These are phyloP conservation scores for Myotis yumanensis DNA, from an alignment of 2,113 vertebrate genomes.

Conservation along the genomic window DNA sequence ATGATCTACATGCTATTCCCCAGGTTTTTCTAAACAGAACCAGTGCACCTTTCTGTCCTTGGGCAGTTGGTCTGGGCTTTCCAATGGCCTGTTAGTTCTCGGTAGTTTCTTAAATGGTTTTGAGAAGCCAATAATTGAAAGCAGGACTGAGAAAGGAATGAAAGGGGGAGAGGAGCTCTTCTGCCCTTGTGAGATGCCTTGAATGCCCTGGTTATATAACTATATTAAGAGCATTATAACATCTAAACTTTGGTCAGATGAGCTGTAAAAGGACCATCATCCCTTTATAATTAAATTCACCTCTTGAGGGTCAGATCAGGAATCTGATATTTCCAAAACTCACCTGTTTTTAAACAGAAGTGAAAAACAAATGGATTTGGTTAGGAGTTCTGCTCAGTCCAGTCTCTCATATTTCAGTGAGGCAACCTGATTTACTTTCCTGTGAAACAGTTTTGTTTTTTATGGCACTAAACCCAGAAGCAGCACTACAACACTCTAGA, in stretches of 20 bases:
- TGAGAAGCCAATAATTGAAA: slow-evolving; percentile 40
- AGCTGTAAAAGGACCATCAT: not conserved
- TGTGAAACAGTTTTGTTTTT: slow-evolving; percentile 1
- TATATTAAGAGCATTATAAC: not conserved
- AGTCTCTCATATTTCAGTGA: slow-evolving; percentile 42
- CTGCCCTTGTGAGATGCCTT: not conserved
- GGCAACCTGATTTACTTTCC: slow-evolving; percentile 47
- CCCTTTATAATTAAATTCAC: not conserved
- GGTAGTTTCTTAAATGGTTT: not conserved
- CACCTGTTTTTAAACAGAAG: slow-evolving; percentile 16
- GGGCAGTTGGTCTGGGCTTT: not conserved
- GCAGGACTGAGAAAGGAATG: not conserved
- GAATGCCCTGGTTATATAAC: not conserved
- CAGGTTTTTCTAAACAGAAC: not conserved
- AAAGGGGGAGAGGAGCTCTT: not conserved
- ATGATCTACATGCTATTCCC: not conserved
- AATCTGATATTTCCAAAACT: slow-evolving; percentile 20
- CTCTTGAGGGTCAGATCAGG: not conserved
- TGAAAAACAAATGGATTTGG: slow-evolving; percentile 31
- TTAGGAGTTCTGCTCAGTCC: slow-evolving; percentile 6
- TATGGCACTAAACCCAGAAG: slow-evolving; percentile 44
- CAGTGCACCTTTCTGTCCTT: not conserved
- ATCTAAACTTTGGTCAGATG: not conserved
- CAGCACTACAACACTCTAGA: not conserved
- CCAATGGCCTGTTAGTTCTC: not conserved